Evolutionary conservation across 2,113 vertebrate species (phyloP), one percentile per base, ranked within the genome.

Genomic region (Peromyscus polionotus): DNA sequence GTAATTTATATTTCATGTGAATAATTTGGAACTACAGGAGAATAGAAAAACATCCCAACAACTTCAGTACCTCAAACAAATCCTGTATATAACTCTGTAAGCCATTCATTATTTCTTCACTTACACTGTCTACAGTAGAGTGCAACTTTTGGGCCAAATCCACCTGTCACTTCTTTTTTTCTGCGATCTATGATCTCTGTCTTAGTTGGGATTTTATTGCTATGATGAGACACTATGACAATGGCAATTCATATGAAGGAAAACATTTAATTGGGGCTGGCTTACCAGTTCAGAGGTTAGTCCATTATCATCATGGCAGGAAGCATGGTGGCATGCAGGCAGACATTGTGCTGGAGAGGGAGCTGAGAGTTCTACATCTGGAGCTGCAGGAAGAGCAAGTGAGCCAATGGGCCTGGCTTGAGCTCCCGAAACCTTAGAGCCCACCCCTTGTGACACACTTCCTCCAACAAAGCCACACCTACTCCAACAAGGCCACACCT

Each of bases 1-100:
- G 16, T 63, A 83, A 96, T 42, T 28, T 54, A 80, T 91, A 16
- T 68, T 95, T 86, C 61, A 80, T 93, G 28, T 84, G 96, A 48
- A 61, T 90, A 93, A 92, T 76, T 84, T 92, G 67, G 95, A 93
- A 92, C 90, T 59, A 73, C 8, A 90, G 33, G 88, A 77, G 31
- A 80, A 70, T 39, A 81, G 54, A 73, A 22, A 75, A 88, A 73
- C 77, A 70, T 31, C 31, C 14, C 6, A 84, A 45, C 14, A 95
- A 85, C 88, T 92, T 22, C 5, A 59, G 0, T 72, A 77, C 17
- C 45, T 95, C 36, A 83, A 88, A 79, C 24, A 24, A 89, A 90
- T 17, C 48, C 54, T 39, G 2, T 42, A 45, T 85, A 39, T 73
- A 57, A 96, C 94, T 88, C 54, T 76, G 33, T 42, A 33, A n/a